These are phyloP conservation scores for Diabrotica virgifera DNA, from an alignment of 1,140 invertebrate species.

Conservation along the genomic window DNA sequence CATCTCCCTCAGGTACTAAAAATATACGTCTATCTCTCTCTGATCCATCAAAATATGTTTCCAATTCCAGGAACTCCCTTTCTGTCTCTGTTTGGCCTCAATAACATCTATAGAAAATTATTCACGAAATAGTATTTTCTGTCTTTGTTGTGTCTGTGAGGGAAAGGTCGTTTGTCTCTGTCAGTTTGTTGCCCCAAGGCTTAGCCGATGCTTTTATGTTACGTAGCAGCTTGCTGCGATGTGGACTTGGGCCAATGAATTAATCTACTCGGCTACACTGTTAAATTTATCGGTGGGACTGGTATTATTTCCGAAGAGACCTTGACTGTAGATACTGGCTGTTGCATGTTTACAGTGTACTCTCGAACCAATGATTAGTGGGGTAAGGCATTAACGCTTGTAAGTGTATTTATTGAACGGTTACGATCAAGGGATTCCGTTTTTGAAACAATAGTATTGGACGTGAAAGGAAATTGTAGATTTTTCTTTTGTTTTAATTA, in stretches of 20 bases:
- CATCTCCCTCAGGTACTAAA: background rate
- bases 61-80: slow-evolving; percentile 9
- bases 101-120: slow-evolving; percentile 3
- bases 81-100: background rate
- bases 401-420: slow-evolving; percentile 18
- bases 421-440: background rate
- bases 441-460: slow-evolving; percentile 5
- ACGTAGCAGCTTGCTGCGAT: slow-evolving; percentile 23
- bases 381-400: slow-evolving; percentile 15
- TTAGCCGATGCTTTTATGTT: slow-evolving; percentile 23
- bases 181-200: slow-evolving; percentile 23
- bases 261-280: slow-evolving; percentile 25
- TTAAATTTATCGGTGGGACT: slow-evolving; percentile 5
- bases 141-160: background rate
- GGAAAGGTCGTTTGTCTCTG: slow-evolving; percentile 5
- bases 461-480: background rate
- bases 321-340: background rate
- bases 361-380: slow-evolving; percentile 27
- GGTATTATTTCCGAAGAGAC: background rate
- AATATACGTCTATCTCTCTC: slow-evolving; percentile 6
- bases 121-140: background rate
- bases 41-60: slow-evolving; percentile 7
- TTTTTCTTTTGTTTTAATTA: background rate
- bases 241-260: slow-evolving; percentile 25
- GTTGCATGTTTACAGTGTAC: slow-evolving; percentile 18